Conservation (phyloP, 2,113 vertebrate species). For the Melanerpes aurifrons region DNA sequence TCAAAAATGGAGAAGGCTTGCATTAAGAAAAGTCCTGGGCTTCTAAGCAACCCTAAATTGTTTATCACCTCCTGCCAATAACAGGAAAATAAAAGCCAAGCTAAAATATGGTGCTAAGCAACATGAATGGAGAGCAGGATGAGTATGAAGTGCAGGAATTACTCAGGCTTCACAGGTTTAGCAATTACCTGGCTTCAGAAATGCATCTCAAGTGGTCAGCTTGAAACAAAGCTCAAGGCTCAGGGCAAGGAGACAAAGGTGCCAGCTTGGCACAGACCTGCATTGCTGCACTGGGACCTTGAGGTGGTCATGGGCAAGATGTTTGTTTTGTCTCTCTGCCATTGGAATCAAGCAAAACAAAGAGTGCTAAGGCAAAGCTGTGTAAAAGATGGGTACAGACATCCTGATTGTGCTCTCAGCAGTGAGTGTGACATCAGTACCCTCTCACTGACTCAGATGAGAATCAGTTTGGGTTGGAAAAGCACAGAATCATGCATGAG, state of each 20-base stretch:
- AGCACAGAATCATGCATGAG: too few relatives aligned
- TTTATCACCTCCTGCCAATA: neutral
- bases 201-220: accelerated
- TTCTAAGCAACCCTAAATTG: neutral
- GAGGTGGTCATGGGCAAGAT: neutral
- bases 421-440: neutral
- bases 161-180: neutral
- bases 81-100: neutral
- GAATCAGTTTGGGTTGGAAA: too few relatives aligned
- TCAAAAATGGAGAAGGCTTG: neutral
- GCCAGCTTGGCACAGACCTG: neutral
- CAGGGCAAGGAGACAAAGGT: neutral
- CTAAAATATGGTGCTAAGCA: neutral
- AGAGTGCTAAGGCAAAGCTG: neutral
- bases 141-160: neutral
- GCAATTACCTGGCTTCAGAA: neutral
- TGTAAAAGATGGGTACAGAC: neutral
- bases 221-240: neutral
- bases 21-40: neutral
- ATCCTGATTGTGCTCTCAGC: neutral
- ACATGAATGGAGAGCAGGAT: neutral
- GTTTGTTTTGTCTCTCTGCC: neutral
- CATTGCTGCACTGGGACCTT: neutral
- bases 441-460: neutral
- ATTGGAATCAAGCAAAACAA: neutral